phyloP scores from a whole-genome alignment of 2,888 invertebrate genomes.

The Hedya salicella region DNA sequence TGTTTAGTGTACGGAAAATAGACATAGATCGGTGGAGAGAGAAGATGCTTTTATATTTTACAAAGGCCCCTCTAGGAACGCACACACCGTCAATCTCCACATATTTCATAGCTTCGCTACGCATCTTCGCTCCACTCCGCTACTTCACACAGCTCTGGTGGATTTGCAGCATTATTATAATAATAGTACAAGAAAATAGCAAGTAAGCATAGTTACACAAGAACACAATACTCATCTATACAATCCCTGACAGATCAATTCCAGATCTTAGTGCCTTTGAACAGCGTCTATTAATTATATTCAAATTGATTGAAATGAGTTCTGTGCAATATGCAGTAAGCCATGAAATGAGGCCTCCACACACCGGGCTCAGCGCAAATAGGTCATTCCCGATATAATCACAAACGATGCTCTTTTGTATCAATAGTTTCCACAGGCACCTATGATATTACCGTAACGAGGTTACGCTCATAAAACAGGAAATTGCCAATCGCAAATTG shows the following conservation, averaged over 20 bases:
- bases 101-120: too few species aligned
- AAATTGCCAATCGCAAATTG: constrained; percentile 10
- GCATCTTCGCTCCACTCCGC: too few species aligned
- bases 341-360: constrained; percentile 34
- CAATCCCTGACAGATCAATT: not conserved
- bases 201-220: too few species aligned
- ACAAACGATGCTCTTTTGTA: constrained; percentile 29
- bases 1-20: too few species aligned
- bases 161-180: too few species aligned
- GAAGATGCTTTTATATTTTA: too few species aligned
- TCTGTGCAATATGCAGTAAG: not conserved
- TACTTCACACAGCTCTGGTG: too few species aligned
- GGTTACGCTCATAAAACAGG: not conserved
- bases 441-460: not conserved
- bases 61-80: too few species aligned
- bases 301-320: not conserved
- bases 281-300: not conserved
- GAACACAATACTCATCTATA: not conserved
- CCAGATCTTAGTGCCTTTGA: not conserved
- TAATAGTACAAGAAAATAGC: too few species aligned
- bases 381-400: constrained; percentile 30
- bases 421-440: constrained; percentile 2
- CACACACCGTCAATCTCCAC: too few species aligned
- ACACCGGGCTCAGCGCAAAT: constrained; percentile 21
- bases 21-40: too few species aligned